Evolutionary conservation across 2,113 vertebrate genomes (phyloP).

Genomic region (Psilopsiagon aymara): DNA sequence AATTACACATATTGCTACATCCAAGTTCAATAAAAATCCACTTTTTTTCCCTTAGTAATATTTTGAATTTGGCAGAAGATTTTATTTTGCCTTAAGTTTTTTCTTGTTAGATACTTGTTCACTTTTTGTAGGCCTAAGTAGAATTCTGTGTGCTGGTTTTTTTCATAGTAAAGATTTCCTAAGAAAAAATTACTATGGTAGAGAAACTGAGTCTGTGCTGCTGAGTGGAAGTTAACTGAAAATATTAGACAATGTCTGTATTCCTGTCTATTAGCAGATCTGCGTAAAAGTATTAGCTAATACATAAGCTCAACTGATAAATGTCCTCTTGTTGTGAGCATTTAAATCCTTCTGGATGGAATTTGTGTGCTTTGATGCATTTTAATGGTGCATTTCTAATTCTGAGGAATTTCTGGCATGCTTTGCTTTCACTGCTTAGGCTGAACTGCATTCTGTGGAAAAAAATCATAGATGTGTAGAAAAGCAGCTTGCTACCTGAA

Average conservation of each 20-base stretch:
- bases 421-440: not conserved
- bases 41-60: not conserved
- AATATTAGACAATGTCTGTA: not conserved
- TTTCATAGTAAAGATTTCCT: not conserved
- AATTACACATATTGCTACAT: not conserved
- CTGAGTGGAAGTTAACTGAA: not conserved
- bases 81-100: not conserved
- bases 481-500: not conserved
- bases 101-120: not conserved
- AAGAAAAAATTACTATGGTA: not conserved
- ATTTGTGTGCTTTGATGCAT: not conserved
- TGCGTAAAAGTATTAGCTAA: not conserved
- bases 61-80: not conserved
- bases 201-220: not conserved
- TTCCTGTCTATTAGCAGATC: not conserved
- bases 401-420: not conserved
- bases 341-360: not conserved
- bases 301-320: not conserved
- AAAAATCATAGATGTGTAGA: not conserved
- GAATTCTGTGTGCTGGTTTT: not conserved
- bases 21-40: not conserved
- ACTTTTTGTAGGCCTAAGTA: not conserved
- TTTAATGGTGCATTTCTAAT: not conserved
- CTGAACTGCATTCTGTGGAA: not conserved
- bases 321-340: not conserved